Conservation (phyloP, 2,888 invertebrate species). For the Cantharis rufa region DNA sequence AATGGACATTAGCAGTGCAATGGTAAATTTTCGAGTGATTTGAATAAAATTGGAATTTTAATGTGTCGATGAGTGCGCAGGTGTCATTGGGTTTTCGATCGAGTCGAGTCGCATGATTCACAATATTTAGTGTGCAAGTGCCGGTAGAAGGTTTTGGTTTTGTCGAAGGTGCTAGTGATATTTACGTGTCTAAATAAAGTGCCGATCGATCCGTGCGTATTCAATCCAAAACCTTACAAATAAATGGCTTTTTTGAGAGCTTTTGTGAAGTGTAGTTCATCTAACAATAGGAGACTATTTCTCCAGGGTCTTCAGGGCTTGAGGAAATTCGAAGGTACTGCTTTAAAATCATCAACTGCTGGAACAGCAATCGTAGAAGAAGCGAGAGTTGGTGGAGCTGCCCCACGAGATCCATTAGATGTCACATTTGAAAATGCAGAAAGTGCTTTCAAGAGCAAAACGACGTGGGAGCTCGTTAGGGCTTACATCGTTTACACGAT, state of each 20-base stretch:
- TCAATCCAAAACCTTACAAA: conserved; percentile 3
- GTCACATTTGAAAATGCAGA: conserved; percentile 84
- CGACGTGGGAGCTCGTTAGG: conserved; percentile 86
- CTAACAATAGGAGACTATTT: conserved; percentile 45
- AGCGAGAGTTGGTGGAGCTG: conserved; percentile 17
- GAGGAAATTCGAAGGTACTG: conserved; percentile 45
- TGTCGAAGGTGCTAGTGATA: neutral
- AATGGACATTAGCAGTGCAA: neutral
- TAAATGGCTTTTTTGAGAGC: conserved; percentile 59
- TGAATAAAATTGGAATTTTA: neutral
- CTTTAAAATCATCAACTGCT: conserved; percentile 42
- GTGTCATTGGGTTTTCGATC: neutral
- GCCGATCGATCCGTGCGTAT: neutral
- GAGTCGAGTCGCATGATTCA: neutral
- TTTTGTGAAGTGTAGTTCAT: conserved; percentile 53
- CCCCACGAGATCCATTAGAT: conserved; percentile 72
- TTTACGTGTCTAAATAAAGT: neutral
- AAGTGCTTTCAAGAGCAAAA: conserved; percentile 95
- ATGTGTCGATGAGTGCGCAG: neutral
- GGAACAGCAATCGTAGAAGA: conserved; percentile 23
- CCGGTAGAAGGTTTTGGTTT: neutral
- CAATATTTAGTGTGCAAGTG: neutral
- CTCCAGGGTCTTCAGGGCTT: conserved; percentile 37
- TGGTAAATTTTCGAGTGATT: neutral
- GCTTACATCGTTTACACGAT: conserved; percentile 91